Base-by-base conservation (phyloP, 2,888 invertebrate species). In the Protophormia terraenovae region DNA sequence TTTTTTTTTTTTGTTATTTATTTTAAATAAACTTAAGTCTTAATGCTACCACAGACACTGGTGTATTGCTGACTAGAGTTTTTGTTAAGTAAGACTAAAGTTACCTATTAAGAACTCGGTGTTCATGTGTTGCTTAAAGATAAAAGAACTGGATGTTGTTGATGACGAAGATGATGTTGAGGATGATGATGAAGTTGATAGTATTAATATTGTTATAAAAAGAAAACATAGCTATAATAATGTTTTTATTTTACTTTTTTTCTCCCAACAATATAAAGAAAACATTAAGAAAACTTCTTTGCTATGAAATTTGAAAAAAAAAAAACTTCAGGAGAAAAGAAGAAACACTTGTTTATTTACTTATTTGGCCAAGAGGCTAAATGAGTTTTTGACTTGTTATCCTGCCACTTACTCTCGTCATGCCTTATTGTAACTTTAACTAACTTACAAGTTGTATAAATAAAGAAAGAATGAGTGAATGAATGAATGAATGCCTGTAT, bases 341-440 rank as follows among this genome's bases (percentile, higher is more conserved):
- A 77, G 64, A 82, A 87, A 79, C 87, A 82, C 84, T 78, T 87
- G 86, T 86, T 85, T 87, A 88, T 88, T 69, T 78, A 71, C 78
- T 78, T 71, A 69, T 89, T 88, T 88, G 87, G 86, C 87, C 86
- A 89, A 88, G 87, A 88, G 88, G 87, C 88, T 89, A 88, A 89
- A 89, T 89, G 88, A 88, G 88, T 88, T 88, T 87, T 87, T 87
- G 87, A 88, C 87, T 88, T 87, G 79, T 83, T 86, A 81, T 86
- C 67, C 80, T 86, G 83, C 83, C 79, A 86, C 86, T 86, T 86
- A 81, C 67, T 80, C 83, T 66, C 80, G 38, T 77, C 80, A 72
- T 73, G 62, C 19, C 58, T 72, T 67, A 64, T 69, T 75, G 35
- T 78, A 50, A 60, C 50, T 67, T 71, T 41, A 76, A 47, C 29